A percentile compares a stretch with the other conserved stretches of the same genome.
Conservation (phyloP, 1,140 invertebrate genomes). For the Drosophila subobscura region DNA sequence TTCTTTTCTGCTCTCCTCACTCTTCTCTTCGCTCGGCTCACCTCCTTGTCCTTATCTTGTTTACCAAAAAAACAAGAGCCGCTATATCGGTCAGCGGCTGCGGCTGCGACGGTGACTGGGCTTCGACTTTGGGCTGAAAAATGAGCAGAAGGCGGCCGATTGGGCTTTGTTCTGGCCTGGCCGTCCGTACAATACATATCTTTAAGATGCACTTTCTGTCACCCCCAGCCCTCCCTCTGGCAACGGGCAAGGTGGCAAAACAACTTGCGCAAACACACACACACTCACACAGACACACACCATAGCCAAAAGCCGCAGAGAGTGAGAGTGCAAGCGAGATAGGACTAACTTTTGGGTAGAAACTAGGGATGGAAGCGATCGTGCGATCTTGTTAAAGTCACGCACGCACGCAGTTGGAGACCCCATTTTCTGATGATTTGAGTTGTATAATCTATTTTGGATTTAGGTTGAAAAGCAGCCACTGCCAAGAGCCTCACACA, state of each 20-base stretch:
- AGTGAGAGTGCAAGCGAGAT: not conserved
- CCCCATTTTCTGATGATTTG: not conserved
- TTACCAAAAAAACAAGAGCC: conserved; percentile 42
- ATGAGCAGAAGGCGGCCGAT: conserved; percentile 5
- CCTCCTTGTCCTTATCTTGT: conserved; percentile 54
- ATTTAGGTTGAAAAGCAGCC: no score
- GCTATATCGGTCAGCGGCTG: conserved; percentile 38
- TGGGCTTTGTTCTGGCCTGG: conserved; percentile 15
- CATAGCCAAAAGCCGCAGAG: not conserved
- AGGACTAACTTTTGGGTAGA: not conserved
- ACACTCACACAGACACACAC: not conserved
- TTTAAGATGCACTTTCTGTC: conserved; percentile 41
- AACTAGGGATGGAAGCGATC: no score
- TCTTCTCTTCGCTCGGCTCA: not conserved
- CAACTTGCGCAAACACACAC: conserved; percentile 13
- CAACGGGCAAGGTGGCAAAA: conserved; percentile 14
- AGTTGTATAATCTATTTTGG: no score
- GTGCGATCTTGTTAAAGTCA: no score
- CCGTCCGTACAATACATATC: conserved; percentile 10
- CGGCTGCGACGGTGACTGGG: not conserved
- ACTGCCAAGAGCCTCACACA: no score
- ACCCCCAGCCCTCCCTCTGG: not conserved
- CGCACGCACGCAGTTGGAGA: no score
- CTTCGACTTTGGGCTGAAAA: conserved; percentile 5
- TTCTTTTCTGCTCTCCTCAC: conserved; percentile 7